Base-by-base conservation (phyloP, 1,140 invertebrate genomes). In the Eriosoma lanigerum region DNA sequence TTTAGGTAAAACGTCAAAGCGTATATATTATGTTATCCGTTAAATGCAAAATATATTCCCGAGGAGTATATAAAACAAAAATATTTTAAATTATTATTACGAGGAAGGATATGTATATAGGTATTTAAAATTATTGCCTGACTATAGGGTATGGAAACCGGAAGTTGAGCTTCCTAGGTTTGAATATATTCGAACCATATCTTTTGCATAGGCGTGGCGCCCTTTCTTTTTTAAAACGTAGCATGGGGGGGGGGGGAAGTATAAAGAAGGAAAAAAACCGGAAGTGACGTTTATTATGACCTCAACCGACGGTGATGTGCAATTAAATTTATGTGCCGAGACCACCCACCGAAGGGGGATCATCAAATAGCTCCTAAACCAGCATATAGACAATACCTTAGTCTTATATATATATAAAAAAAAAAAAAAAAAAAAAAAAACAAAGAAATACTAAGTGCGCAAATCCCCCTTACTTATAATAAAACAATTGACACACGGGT, bases 301-400 rank as follows among this genome's bases (percentile, higher is more conserved):
- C 75, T 60, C 75, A 29, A 21, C 75, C 56, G 75, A 60, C 75
- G 75, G 24, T 78, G 73, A 76, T 76, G 52, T 76, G 75, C 75
- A 78, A 78, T 78, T 78, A 78, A 78, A 78, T 78, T 78, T 78
- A 78, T 78, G 75, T 60, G 75, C 75, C 75, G 75, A 78, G 56
- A 78, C 75, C 75, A 62, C 75, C 75, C 75, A 62, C 75, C 19
- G 75, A 78, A 78, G 48, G 56, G 72, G 75, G 56, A 48, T 38
- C 56, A 60, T 78, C 75, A 78, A 48, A 62, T 56, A 15, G 54
- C 21, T 76, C 5, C n/a, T 76, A 76, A 19, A 75, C 24, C 10
- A 15, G 24, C 21, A 26, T 26, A 48, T 56, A 76, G 32, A 62
- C 75, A 76, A 76, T 78, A 78, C 75, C 75, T 78, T 56, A 78